These are phyloP conservation scores for Papilio polytes DNA, from an alignment of 1,140 invertebrate genomes.

Conservation along the genomic window DNA sequence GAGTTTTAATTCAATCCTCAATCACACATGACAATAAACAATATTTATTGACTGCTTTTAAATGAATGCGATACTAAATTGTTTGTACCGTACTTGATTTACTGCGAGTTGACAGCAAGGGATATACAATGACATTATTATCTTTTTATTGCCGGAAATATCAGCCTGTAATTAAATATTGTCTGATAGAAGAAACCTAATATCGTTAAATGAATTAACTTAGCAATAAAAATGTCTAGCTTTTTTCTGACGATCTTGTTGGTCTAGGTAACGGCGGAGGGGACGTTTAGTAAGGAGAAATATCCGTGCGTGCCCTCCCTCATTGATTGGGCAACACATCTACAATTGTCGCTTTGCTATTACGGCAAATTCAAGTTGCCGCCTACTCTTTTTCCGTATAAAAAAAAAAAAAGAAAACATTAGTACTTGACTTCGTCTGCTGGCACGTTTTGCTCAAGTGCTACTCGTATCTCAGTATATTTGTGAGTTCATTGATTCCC, in stretches of 20 bases:
- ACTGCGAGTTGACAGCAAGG: neutral
- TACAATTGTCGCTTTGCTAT: too few relatives aligned
- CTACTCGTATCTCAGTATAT: neutral
- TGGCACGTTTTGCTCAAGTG: neutral
- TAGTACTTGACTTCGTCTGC: neutral
- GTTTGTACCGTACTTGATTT: neutral
- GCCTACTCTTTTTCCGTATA: too few relatives aligned
- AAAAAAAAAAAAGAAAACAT: too few relatives aligned
- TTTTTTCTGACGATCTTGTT: too few relatives aligned
- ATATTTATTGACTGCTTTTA: slow-evolving; percentile 10
- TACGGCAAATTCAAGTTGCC: too few relatives aligned
- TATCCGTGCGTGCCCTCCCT: too few relatives aligned
- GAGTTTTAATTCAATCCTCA: slow-evolving; percentile 10
- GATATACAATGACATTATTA: slow-evolving; percentile 6
- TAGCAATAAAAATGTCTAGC: too few relatives aligned
- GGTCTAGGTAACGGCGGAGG: too few relatives aligned
- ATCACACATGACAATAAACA: slow-evolving; percentile 14
- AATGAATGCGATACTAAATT: slow-evolving; percentile 5
- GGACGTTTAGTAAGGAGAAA: too few relatives aligned
- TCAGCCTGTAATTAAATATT: neutral
- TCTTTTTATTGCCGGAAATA: slow-evolving; percentile 1
- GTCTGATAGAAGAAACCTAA: too few relatives aligned
- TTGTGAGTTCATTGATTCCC: slow-evolving; percentile 45
- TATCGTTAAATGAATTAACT: too few relatives aligned
- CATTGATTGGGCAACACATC: too few relatives aligned